These are phyloP conservation scores for Pseudococcus longispinus DNA, from an alignment of 2,888 invertebrate genomes.

Conservation along the genomic window DNA sequence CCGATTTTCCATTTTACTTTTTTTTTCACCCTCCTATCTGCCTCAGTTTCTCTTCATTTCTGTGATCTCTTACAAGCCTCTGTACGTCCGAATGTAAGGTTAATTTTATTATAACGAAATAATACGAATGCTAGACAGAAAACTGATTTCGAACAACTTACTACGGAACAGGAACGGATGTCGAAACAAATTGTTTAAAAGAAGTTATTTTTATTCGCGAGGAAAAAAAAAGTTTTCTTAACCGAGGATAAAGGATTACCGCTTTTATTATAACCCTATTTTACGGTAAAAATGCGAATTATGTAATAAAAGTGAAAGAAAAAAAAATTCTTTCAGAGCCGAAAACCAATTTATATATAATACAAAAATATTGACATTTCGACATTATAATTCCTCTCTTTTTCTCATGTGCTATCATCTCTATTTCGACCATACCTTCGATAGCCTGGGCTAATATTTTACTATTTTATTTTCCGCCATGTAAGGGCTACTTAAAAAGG, in stretches of 20 bases:
- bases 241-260: slow-evolving; percentile 22
- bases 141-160: slow-evolving; percentile 37
- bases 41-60: too few species aligned
- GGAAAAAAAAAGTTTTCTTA: background rate
- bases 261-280: slow-evolving; percentile 22
- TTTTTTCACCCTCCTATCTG: too few species aligned
- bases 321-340: slow-evolving; percentile 18
- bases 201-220: background rate
- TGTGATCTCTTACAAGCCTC: too few species aligned
- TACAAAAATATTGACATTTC: slow-evolving; percentile 44
- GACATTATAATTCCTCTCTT: slow-evolving; percentile 30
- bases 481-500: background rate
- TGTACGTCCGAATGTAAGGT: background rate
- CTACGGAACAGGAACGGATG: background rate
- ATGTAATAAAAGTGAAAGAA: slow-evolving; percentile 35
- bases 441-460: background rate
- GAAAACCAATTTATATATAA: slow-evolving; percentile 42
- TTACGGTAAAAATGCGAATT: slow-evolving; percentile 42
- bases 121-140: slow-evolving; percentile 9
- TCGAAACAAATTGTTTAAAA: slow-evolving; percentile 28
- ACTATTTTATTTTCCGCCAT: background rate
- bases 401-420: background rate
- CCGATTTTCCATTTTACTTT: background rate
- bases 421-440: background rate
- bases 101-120: slow-evolving; percentile 9